Percentiles rank a stretch among this genome's conserved stretches.
phyloP scores from a whole-genome alignment of 2,888 invertebrate genomes.

The Orthonevra nobilis region DNA sequence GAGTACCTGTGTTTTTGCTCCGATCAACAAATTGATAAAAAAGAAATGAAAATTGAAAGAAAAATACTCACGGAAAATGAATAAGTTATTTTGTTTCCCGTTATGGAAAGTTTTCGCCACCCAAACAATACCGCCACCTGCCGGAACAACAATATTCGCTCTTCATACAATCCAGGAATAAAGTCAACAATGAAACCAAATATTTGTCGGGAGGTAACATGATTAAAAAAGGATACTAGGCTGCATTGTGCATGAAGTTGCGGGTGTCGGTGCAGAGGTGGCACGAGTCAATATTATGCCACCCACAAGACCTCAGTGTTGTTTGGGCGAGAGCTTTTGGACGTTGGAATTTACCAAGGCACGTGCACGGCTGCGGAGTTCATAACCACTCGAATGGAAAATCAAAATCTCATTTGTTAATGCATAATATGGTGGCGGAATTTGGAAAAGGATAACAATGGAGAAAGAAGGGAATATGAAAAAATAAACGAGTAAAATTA shows the following conservation, averaged over 20 bases:
- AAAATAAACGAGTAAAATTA: too few species aligned
- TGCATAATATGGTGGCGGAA: conserved; percentile 7
- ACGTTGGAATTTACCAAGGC: neutral
- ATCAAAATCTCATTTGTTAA: conserved; percentile 25
- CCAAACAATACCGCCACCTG: neutral
- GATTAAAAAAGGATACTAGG: conserved; percentile 27
- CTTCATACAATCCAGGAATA: too few species aligned
- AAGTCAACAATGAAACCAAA: conserved; percentile 13
- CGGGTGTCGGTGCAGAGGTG: neutral
- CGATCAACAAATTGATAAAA: conserved; percentile 5
- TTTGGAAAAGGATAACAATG: conserved; percentile 10
- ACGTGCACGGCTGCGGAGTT: neutral
- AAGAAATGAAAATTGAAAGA: too few species aligned
- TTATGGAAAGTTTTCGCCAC: conserved; percentile 19
- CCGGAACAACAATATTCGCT: conserved; percentile 18
- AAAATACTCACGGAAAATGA: conserved; percentile 18
- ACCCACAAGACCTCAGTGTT: too few species aligned
- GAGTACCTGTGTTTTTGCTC: neutral
- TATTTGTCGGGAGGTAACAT: conserved; percentile 24
- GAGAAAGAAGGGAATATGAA: neutral
- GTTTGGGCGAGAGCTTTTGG: neutral
- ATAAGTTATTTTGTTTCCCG: conserved; percentile 41
- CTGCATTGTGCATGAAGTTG: conserved; percentile 23
- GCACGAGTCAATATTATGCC: conserved; percentile 4
- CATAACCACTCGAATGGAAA: conserved; percentile 1